Evolutionary conservation across 2,888 invertebrate species (phyloP).

Genomic region (Clivina fossor): DNA sequence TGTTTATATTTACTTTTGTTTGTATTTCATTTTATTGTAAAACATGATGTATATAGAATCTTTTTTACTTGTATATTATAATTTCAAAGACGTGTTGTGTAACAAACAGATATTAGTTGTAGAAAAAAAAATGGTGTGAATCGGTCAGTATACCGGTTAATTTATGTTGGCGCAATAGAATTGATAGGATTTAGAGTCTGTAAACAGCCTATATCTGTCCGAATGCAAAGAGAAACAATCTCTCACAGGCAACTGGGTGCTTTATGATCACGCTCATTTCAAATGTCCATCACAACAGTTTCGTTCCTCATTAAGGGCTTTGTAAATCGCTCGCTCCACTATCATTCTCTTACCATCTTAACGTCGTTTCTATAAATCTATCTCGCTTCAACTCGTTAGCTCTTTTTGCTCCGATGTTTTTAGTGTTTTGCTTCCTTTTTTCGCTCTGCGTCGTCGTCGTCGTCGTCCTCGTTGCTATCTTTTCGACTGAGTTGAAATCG

Average conservation of each 20-base stretch:
- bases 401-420: constrained; percentile 40
- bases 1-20: no score
- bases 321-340: constrained; percentile 55
- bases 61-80: no score
- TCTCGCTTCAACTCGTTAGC: constrained; percentile 38
- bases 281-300: constrained; percentile 69
- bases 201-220: constrained; percentile 50
- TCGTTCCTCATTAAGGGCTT: constrained; percentile 65
- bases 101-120: no score
- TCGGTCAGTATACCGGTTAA: constrained; percentile 11
- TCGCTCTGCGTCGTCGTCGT: no score
- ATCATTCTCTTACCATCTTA: constrained; percentile 30
- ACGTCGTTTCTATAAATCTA: constrained; percentile 31
- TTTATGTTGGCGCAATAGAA: constrained; percentile 12
- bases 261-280: constrained; percentile 57
- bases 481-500: constrained; percentile 43
- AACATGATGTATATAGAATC: no score
- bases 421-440: constrained; percentile 42
- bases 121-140: constrained; percentile 8
- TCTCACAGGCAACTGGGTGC: constrained; percentile 37
- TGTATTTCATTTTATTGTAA: no score
- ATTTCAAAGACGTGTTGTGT: no score
- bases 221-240: constrained; percentile 27
- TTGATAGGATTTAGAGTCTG: constrained; percentile 49
- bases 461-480: no score